Conservation (phyloP, 2,113 vertebrate genomes). For the Reinhardtius hippoglossoides region DNA sequence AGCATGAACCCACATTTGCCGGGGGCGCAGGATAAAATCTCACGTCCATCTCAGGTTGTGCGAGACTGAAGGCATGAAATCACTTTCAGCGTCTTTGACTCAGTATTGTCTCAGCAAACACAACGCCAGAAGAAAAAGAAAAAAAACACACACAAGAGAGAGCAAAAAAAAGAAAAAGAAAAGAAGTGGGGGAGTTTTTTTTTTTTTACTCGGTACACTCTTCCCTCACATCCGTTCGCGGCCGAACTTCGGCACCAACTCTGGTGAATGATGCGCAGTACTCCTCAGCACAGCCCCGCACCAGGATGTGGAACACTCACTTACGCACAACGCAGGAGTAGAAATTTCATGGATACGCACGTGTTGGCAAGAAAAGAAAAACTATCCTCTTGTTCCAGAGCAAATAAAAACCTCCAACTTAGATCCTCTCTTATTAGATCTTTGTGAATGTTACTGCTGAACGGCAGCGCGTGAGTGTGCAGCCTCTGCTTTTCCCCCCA, state of each 20-base stretch:
- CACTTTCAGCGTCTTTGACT: slow-evolving; percentile 81
- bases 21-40: slow-evolving; percentile 93
- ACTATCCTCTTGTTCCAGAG: slow-evolving; percentile 62
- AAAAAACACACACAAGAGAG: slow-evolving; percentile 10
- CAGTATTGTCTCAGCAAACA: slow-evolving; percentile 77
- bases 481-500: slow-evolving; percentile 48
- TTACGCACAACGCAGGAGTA: slow-evolving; percentile 41
- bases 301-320: slow-evolving; percentile 61
- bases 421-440: slow-evolving; percentile 51
- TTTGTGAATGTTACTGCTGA: not conserved
- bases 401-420: slow-evolving; percentile 69
- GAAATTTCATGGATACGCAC: slow-evolving; percentile 61
- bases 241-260: slow-evolving; percentile 82
- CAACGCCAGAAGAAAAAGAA: slow-evolving; percentile 7
- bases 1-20: slow-evolving; percentile 89
- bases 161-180: slow-evolving; percentile 32
- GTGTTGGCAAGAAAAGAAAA: slow-evolving; percentile 59
- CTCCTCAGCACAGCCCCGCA: slow-evolving; percentile 55
- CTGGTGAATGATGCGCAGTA: slow-evolving; percentile 76
- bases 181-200: slow-evolving; percentile 73
- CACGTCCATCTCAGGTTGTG: slow-evolving; percentile 88
- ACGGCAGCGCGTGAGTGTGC: slow-evolving; percentile 30
- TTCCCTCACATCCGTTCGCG: slow-evolving; percentile 78
- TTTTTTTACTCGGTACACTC: slow-evolving; percentile 59
- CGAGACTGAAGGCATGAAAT: slow-evolving; percentile 83